Evolutionary conservation across 2,797 vertebrate species (phyloP), one percentile per base, ranked within the genome.

Genomic region (Peromyscus eremicus): DNA sequence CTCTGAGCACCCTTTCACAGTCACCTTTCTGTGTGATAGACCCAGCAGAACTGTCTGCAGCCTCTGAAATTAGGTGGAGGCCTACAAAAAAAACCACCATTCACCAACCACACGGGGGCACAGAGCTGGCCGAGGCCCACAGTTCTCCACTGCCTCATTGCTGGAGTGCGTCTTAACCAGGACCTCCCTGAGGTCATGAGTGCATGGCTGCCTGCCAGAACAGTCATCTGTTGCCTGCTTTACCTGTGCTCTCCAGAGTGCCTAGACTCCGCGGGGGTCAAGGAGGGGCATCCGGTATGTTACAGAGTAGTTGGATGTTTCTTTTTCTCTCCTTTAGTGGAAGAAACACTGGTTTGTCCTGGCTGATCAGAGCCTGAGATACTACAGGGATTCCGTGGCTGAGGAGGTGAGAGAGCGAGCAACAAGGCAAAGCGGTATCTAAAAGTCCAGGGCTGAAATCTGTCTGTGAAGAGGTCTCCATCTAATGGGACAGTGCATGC

Each of bases 271-370:
- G 57, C 73, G 91, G 14, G 25, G 68, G 10, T 43, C 3, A 2
- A 46, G 37, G 6, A 17, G 17, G 46, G 73, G 29, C 64, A 62
- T 64, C 23, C 19, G 40, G 3, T 6, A 1, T 49, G 17, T 80
- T 46, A 2, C 16, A 0, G 34, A 5, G 55, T 71, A 66, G 32
- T 32, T 89, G n/a, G 97, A 91, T 84, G n/a, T 82, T 34, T 49
- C 79, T 90, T 88, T 46, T 62, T 40, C 89, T 97, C 97, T 70
- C 32, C 96, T 88, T 87, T 83, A 99, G 99, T 99, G 99, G 99
- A 99, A 99, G 99, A 99, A 99, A 96, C 99, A 99, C 98, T 99
- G 99, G 99, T 99, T 99, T 98, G 99, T 99, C 96, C 98, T 99
- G 96, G 99, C 99, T 0, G 99, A 99, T 98, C 99, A 99, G 98